Evolutionary conservation across 2,113 vertebrate genomes (phyloP), one percentile per base, ranked within the genome.

Genomic region (Phylloscopus whistleri): DNA sequence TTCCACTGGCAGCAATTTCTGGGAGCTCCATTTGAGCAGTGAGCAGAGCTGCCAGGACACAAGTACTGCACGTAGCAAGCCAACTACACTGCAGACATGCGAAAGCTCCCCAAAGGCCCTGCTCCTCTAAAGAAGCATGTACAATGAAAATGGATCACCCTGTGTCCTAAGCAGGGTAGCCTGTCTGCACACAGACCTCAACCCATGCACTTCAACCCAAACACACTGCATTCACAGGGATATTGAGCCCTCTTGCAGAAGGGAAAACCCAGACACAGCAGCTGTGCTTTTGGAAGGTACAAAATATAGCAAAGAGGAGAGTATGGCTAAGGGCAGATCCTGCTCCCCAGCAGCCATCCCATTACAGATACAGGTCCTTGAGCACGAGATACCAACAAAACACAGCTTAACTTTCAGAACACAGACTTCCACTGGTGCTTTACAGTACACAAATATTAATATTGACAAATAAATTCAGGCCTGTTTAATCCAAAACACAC

Each of bases 401-500:
- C 21, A 11, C 6, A 4, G 59, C 64, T 95, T 55, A 88, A 78
- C 60, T 17, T 93, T 83, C 72, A 53, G 53, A 87, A 24, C 37
- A 35, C 2, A 39, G 37, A 51, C 58, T 89, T 70, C 52, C 53
- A 76, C 41, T 21, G 6, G 37, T 0, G 0, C 39, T 69, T 80
- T 59, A 70, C 63, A 60, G 82, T 30, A 81, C 64, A 84, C 60
- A 95, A 67, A 55, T 64, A 94, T 41, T 94, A 93, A 90, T 84
- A 84, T 33, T 92, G 6, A 2, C 76, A 92, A 88, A 81, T 64
- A 94, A 92, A 86, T 67, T 84, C 68, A 78, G 52, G 76, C n/a
- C 64, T 81, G 52, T 52, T 86, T 84, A 81, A 90, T 78, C 68
- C 90, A 93, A 93, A 92, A 43, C 53, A 58, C 78, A 84, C 69